These are phyloP conservation scores for Amblyjoppa fuscipennis DNA, from an alignment of 2,888 invertebrate genomes.

Conservation along the genomic window DNA sequence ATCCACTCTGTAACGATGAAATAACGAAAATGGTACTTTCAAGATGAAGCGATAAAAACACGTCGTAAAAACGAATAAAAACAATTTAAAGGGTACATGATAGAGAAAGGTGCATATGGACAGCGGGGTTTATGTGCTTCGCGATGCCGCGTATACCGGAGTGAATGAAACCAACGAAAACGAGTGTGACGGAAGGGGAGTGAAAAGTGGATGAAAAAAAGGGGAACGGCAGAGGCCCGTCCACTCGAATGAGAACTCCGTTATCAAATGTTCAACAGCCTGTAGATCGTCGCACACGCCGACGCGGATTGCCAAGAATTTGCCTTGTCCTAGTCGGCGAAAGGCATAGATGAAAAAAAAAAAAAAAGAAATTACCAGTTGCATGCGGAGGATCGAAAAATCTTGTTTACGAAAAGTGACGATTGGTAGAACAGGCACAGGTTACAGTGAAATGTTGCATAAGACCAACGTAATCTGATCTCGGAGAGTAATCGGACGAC, in stretches of 20 bases:
- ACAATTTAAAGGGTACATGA: not conserved
- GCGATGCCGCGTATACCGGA: constrained; percentile 38
- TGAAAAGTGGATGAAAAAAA: constrained; percentile 12
- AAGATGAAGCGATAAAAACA: constrained; percentile 16
- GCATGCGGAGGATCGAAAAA: constrained; percentile 50
- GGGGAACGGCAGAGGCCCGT: not conserved
- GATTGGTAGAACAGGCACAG: not conserved
- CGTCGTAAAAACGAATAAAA: not conserved
- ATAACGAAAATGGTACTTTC: not conserved
- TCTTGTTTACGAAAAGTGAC: constrained; percentile 12
- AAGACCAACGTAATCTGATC: not conserved
- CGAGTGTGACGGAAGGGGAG: not conserved
- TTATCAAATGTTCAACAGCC: constrained; percentile 66
- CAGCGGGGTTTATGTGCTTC: constrained; percentile 19
- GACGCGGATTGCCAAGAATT: constrained; percentile 67
- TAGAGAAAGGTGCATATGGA: not conserved
- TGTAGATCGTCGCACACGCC: constrained; percentile 47
- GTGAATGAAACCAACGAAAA: constrained; percentile 19
- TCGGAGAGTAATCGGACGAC: not conserved
- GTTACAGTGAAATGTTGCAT: not conserved
- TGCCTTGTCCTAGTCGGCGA: constrained; percentile 39
- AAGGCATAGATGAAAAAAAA: constrained; percentile 42
- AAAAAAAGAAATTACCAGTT: constrained; percentile 64
- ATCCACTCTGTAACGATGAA: not conserved
- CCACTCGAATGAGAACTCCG: constrained; percentile 54